Evolutionary conservation across 23 tunicate genomes (phyloP), one percentile per base, ranked within the genome.

Genomic region (Aplidium turbinatum): DNA sequence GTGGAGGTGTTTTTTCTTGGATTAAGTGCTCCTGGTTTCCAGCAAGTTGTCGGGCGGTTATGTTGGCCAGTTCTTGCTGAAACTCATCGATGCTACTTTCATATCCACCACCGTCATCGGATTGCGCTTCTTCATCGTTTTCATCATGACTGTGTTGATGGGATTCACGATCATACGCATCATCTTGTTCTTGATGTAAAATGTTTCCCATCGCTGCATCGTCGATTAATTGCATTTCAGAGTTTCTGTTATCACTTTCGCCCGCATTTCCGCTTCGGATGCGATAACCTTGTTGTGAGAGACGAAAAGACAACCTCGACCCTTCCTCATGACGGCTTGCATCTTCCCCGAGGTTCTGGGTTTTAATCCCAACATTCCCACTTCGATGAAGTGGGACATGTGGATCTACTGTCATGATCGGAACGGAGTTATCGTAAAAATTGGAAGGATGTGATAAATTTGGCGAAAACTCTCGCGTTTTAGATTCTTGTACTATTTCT

Each of bases 1-100:
- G n/a, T n/a, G n/a, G n/a, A n/a, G n/a, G n/a, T n/a, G n/a, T n/a
- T n/a, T n/a, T n/a, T n/a, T n/a, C n/a, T n/a, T n/a, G n/a, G n/a
- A n/a, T n/a, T n/a, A n/a, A n/a, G n/a, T n/a, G n/a, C n/a, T n/a
- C n/a, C n/a, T n/a, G n/a, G n/a, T n/a, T n/a, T n/a, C n/a, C n/a
- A n/a, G n/a, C n/a, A n/a, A n/a, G n/a, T 16, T 42, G 50, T 16
- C 50, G 11, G 11, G 50, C 35, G 3, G 58, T 28, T 3, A 70
- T 6, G 19, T 47, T 70, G 4, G 57, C 76, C 38, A 78, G 62
- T 65, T 78, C 83, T 24, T 54, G 68, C 38, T 78, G 71, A 38
- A 78, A 78, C 5, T 78, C 83, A 66, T 78, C 66, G 3, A 35
- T 40, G 26, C 63, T 31, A 36, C 83, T 78, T 22, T 78, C 61